Evolutionary conservation across 2,888 invertebrate genomes (phyloP).

Genomic region (Cantharis lateralis): DNA sequence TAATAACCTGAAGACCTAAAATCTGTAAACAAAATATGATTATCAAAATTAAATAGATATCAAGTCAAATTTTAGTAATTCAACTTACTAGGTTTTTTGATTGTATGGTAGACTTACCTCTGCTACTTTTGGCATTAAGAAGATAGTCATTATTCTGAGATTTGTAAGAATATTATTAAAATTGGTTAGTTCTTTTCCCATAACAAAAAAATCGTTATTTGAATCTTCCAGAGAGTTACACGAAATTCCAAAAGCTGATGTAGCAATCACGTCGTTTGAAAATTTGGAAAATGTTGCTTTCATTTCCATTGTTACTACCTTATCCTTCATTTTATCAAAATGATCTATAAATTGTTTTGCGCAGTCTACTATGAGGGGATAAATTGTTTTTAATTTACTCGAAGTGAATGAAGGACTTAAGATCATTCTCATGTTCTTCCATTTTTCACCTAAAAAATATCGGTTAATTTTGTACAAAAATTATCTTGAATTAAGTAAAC

Average conservation of each 20-base stretch:
- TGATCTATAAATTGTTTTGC: constrained; percentile 32
- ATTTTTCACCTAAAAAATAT: constrained; percentile 27
- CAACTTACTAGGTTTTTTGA: too few relatives aligned
- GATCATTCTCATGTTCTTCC: constrained; percentile 54
- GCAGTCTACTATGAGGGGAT: constrained; percentile 52
- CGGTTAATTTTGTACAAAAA: not conserved
- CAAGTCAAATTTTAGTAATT: too few relatives aligned
- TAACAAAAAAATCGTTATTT: constrained; percentile 59
- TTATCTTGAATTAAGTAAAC: too few relatives aligned
- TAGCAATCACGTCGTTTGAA: constrained; percentile 59
- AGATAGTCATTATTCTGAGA: not conserved
- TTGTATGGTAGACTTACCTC: not conserved
- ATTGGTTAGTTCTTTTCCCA: constrained; percentile 56
- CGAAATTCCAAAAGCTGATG: constrained; percentile 58
- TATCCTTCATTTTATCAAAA: constrained; percentile 35
- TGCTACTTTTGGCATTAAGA: not conserved
- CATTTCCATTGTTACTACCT: constrained; percentile 50
- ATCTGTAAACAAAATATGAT: constrained; percentile 6
- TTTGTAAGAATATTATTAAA: constrained; percentile 40
- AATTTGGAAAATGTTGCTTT: constrained; percentile 57
- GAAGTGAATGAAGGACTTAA: constrained; percentile 57
- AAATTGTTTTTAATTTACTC: constrained; percentile 57
- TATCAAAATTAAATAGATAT: too few relatives aligned
- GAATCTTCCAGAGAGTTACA: constrained; percentile 58
- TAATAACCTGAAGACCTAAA: constrained; percentile 30